phyloP scores from a whole-genome alignment of 35 echinoderm and acorn worm genomes.

The Ophioderma brevispina region DNA sequence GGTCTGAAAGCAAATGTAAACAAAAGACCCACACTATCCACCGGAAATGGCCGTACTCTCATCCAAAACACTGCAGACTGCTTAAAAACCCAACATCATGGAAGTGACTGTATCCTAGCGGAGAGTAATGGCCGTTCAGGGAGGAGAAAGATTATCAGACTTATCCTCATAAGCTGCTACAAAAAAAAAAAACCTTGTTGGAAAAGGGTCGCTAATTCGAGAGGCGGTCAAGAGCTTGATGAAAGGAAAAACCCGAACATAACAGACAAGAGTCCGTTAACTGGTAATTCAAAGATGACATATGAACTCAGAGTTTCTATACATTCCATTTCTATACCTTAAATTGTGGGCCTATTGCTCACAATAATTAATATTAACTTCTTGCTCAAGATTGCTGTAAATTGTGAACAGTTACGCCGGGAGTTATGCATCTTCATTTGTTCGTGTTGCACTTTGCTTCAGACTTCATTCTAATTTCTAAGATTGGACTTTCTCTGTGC shows the following conservation, averaged over 20 bases:
- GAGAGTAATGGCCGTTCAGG: slow-evolving; percentile 2
- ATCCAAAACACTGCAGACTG: slow-evolving; percentile 20
- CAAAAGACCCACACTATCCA: slow-evolving; percentile 23
- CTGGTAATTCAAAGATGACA: too few species aligned
- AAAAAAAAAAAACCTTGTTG: slow-evolving; percentile 32
- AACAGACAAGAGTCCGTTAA: neutral
- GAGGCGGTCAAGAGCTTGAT: slow-evolving; percentile 42
- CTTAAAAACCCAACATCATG: slow-evolving; percentile 19
- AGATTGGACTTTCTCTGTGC: too few species aligned
- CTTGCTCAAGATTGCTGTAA: too few species aligned
- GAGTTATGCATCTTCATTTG: too few species aligned
- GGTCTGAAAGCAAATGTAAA: slow-evolving; percentile 43
- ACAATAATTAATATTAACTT: too few species aligned
- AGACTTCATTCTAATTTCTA: too few species aligned
- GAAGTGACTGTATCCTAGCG: slow-evolving; percentile 22
- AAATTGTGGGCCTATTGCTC: too few species aligned
- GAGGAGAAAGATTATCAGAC: neutral
- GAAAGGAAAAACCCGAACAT: neutral
- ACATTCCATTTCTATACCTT: too few species aligned
- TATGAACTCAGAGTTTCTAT: too few species aligned
- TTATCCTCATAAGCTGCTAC: slow-evolving; percentile 31
- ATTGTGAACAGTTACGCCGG: too few species aligned
- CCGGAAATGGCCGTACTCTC: neutral
- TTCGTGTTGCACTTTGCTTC: too few species aligned
- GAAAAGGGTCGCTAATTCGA: slow-evolving; percentile 28